Conservation (phyloP, 35 echinoderm and acorn worm genomes). For the Apostichopus japonicus region DNA sequence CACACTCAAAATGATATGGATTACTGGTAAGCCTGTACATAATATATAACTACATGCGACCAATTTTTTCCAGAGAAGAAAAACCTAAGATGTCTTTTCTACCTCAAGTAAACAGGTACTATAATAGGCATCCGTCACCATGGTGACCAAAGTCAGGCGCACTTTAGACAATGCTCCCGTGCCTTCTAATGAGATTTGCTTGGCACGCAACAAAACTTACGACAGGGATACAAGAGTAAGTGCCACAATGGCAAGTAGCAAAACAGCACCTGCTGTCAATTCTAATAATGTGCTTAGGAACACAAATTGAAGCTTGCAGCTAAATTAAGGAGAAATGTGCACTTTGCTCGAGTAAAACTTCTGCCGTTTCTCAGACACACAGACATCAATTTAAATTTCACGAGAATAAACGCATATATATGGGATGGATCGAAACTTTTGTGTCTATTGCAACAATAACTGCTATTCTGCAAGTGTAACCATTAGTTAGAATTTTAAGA, state of each 20-base stretch:
- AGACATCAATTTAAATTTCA: not conserved
- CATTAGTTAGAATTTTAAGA: too few relatives aligned
- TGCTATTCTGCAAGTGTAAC: too few relatives aligned
- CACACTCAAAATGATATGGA: not conserved
- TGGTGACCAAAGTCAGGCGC: conserved; percentile 26
- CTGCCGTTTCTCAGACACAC: not conserved
- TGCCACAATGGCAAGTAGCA: conserved; percentile 33
- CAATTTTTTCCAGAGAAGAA: not conserved
- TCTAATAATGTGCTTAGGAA: conserved; percentile 11
- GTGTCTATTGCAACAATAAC: too few relatives aligned
- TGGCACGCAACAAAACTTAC: conserved; percentile 32
- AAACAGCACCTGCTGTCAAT: conserved; percentile 25
- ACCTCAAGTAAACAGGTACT: not conserved
- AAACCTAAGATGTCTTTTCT: not conserved
- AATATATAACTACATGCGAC: not conserved
- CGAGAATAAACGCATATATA: not conserved
- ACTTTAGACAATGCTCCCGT: conserved; percentile 34
- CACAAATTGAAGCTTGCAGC: conserved; percentile 9
- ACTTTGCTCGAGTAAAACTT: not conserved
- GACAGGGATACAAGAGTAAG: conserved; percentile 4
- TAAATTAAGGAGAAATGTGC: conserved; percentile 6
- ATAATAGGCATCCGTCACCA: conserved; percentile 1
- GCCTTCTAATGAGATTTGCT: conserved; percentile 48
- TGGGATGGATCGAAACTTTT: not conserved
- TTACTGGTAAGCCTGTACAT: not conserved